These are phyloP conservation scores for Erpobdella octoculata DNA, from an alignment of 2,888 invertebrate genomes.

Conservation along the genomic window DNA sequence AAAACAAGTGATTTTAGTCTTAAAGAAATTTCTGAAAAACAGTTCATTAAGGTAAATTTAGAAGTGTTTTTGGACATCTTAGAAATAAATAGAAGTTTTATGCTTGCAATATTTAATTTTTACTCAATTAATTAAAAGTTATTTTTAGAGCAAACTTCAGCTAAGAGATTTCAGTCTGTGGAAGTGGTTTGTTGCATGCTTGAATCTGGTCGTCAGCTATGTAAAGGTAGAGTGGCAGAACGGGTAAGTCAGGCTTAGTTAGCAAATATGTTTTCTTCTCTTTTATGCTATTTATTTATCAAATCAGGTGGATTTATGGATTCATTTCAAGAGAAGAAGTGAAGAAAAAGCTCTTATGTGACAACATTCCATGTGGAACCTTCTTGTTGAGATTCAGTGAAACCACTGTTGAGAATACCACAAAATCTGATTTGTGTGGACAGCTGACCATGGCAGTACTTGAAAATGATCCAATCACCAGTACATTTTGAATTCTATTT, in stretches of 20 bases:
- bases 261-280: background rate
- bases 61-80: background rate
- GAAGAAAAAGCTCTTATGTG: slow-evolving; percentile 24
- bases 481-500: slow-evolving; percentile 18
- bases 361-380: slow-evolving; percentile 29
- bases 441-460: slow-evolving; percentile 34
- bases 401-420: slow-evolving; percentile 31
- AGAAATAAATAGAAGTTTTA: background rate
- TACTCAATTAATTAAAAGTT: background rate
- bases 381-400: slow-evolving; percentile 37
- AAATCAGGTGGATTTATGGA: slow-evolving; percentile 34
- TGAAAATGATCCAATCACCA: slow-evolving; percentile 30
- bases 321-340: slow-evolving; percentile 35
- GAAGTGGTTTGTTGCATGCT: slow-evolving; percentile 36
- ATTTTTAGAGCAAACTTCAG: slow-evolving; percentile 33
- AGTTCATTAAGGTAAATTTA: slow-evolving; percentile 21
- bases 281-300: background rate
- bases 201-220: slow-evolving; percentile 34
- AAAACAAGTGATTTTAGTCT: slow-evolving; percentile 12
- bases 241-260: slow-evolving; percentile 22
- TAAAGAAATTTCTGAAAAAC: slow-evolving; percentile 25
- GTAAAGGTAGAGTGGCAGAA: slow-evolving; percentile 36
- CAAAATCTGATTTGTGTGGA: slow-evolving; percentile 33
- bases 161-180: slow-evolving; percentile 35
- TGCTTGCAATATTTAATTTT: background rate